Evolutionary conservation across 2,888 invertebrate genomes (phyloP).

Genomic region (Dryadula phaetusa): DNA sequence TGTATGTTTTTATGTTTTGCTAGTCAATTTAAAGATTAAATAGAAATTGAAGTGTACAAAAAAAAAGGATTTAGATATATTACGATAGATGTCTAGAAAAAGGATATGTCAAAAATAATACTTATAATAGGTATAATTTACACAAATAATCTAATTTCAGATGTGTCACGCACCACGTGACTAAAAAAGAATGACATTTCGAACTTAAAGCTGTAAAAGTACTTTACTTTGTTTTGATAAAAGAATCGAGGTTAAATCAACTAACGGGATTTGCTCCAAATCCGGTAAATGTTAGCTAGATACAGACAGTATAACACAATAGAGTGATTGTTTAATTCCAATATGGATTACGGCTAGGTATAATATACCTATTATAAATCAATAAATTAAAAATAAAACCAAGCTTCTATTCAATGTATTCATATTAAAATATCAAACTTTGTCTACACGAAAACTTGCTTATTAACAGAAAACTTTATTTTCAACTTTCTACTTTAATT

Average conservation of each 20-base stretch:
- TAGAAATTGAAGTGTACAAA: too few relatives aligned
- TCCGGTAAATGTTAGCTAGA: slow-evolving; percentile 34
- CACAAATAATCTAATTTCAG: not conserved
- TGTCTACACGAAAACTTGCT: too few relatives aligned
- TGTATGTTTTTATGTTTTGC: too few relatives aligned
- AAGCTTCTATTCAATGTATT: too few relatives aligned
- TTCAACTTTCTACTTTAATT: too few relatives aligned
- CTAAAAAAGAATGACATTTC: not conserved
- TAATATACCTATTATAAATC: not conserved
- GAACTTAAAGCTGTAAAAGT: not conserved
- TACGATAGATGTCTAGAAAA: too few relatives aligned
- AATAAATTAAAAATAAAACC: not conserved
- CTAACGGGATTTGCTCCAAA: slow-evolving; percentile 36
- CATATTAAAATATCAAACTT: too few relatives aligned
- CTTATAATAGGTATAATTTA: not conserved
- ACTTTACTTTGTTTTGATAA: slow-evolving; percentile 9
- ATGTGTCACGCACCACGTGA: not conserved
- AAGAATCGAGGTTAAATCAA: slow-evolving; percentile 40
- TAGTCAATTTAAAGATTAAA: too few relatives aligned
- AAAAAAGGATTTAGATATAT: too few relatives aligned
- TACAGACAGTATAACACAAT: slow-evolving; percentile 17
- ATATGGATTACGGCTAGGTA: not conserved
- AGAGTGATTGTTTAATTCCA: slow-evolving; percentile 12
- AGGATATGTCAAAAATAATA: too few relatives aligned
- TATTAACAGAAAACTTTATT: too few relatives aligned